A percentile compares a stretch with the other conserved stretches of the same genome.
These are phyloP conservation scores for Parascotia fuliginaria DNA, from an alignment of 2,888 invertebrate species.

Conservation along the genomic window DNA sequence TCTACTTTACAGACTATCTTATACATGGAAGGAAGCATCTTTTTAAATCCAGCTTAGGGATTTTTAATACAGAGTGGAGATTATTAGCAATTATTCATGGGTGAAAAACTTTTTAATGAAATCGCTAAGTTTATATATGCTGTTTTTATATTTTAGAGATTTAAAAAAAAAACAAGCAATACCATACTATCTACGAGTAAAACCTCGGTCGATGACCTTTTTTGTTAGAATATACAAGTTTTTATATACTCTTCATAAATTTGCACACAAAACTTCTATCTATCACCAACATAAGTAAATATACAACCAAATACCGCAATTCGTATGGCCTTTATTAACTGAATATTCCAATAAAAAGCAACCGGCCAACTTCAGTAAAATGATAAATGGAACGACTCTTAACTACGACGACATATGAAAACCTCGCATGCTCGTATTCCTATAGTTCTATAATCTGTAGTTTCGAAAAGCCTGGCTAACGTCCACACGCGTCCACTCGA, in stretches of 20 bases:
- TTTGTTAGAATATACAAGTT: too few species aligned
- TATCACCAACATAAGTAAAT: slow-evolving; percentile 9
- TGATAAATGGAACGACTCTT: slow-evolving; percentile 37
- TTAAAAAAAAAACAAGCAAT: too few species aligned
- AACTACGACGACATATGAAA: slow-evolving; percentile 31
- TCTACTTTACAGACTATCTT: slow-evolving; percentile 24
- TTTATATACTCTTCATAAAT: neutral
- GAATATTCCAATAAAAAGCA: slow-evolving; percentile 21
- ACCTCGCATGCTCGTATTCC: slow-evolving; percentile 24
- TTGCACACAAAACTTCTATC: neutral
- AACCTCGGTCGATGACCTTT: too few species aligned
- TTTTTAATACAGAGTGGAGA: too few species aligned
- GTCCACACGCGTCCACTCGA: slow-evolving; percentile 31
- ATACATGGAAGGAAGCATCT: too few species aligned
- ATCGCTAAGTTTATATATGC: too few species aligned
- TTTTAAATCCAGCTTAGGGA: too few species aligned
- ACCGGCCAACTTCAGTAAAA: slow-evolving; percentile 31
- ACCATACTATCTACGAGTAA: too few species aligned
- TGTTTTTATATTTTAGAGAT: too few species aligned
- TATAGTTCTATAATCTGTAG: slow-evolving; percentile 9
- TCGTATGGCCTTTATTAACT: slow-evolving; percentile 24
- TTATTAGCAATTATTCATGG: too few species aligned
- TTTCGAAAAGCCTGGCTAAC: slow-evolving; percentile 20
- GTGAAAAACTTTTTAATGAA: too few species aligned
- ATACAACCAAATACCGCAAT: slow-evolving; percentile 12